Base-by-base conservation (phyloP, 2,888 invertebrate species). In the Cataglyphis cursor region DNA sequence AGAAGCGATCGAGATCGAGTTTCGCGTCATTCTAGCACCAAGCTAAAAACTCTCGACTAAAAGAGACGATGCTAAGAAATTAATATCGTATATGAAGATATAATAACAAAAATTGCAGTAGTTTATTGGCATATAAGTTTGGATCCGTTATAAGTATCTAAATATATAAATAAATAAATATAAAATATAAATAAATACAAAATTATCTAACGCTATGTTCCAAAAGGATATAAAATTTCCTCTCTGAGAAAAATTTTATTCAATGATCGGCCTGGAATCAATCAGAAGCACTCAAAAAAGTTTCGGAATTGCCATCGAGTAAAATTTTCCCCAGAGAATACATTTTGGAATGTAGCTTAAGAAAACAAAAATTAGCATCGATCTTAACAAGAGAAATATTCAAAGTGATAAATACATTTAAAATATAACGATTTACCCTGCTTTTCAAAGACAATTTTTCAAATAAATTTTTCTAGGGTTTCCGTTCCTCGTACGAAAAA, bases 1-100 rank as follows among this genome's bases (percentile, higher is more conserved):
- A 51, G 35, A 8, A 68, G 35, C 31, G 38, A 84, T 81, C 65
- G 66, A 83, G 38, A 84, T 81, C 65, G 66, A 83, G 15, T 28
- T 70, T 64, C 44, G 18, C 21, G 21, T 1, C n/a, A 41, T 3
- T 54, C 54, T 21, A 21, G 8, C 62, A 21, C 1, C 28, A 24
- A 18, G 4, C 10, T 51, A 51, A 51, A 51, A 51, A 51, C 15
- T n/a, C 51, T n/a, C n/a, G n/a, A n/a, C 51, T n/a, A n/a, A n/a
- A 54, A 76, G 74, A n/a, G 38, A 61, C 15, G 8, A 15, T 44
- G 15, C 15, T 62, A 1, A 21, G 48, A 74, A 75, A 64, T 75
- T 5, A 35, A 64, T 51, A 21, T 5, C 1, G 12, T 10, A 21
- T 6, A 31, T 48, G 61, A 59, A 28, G 0, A 41, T 28, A 4